Evolutionary conservation across 2,888 invertebrate species (phyloP), one percentile per base, ranked within the genome.

Genomic region (Euzetes globulus): DNA sequence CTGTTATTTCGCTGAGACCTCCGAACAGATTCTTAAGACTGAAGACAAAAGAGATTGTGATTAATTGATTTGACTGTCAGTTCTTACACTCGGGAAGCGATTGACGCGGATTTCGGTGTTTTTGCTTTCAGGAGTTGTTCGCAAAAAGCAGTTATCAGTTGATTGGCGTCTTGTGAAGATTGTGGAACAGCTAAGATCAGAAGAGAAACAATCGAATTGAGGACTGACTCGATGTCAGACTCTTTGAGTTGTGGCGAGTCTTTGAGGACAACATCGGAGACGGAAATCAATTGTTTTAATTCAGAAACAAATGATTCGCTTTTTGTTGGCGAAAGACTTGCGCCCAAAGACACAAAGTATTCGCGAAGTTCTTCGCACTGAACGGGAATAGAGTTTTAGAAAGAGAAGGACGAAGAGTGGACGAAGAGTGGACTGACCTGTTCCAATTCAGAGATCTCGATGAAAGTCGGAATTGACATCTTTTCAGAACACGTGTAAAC

Each of bases 281-380:
- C 94, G 73, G 91, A 92, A 80, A 96, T 93, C 13, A 79, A 94
- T 84, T 96, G 92, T 82, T 92, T 91, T 79, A 96, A 85, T 85
- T 96, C 94, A 86, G 68, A 41, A 9, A 47, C n/a, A 33, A 68
- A 70, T 19, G 47, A 33, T 11, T 74, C 74, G 17, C 68, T 19
- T 19, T 68, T 41, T n/a, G n/a, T n/a, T 15, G 41, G 74, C 0
- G 92, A 91, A 79, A 96, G 94, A 84, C 94, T 93, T 29, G 94
- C 95, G n/a, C 95, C 96, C 72, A 94, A 86, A 79, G 90, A 88
- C 83, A 94, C 95, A 80, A 97, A 90, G 84, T 92, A 95, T 77
- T 88, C 89, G 78, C 95, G 86, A 65, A 98, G 84, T 83, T 97
- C 96, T 73, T 81, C 80, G 33, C 84, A 82, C 84, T 86, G 80